Conservation (phyloP, 2,888 invertebrate species). For the Heliothis peltigera region DNA sequence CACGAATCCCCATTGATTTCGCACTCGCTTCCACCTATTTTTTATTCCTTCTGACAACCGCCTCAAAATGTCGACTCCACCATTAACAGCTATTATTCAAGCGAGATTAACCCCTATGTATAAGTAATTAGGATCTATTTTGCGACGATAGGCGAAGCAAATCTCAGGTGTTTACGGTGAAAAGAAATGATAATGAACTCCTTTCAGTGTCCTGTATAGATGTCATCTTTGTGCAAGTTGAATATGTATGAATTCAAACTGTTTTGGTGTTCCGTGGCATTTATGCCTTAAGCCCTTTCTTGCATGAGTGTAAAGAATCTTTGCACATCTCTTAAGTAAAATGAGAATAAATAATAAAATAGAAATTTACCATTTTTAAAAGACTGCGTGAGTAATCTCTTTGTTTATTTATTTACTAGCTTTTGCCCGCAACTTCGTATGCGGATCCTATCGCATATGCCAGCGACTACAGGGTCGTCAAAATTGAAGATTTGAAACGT, state of each 20-base stretch:
- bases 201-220: constrained; percentile 67
- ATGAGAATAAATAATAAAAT: too few relatives aligned
- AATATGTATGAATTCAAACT: constrained; percentile 69
- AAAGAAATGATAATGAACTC: constrained; percentile 78
- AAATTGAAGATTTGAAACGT: too few relatives aligned
- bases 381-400: too few relatives aligned
- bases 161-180: constrained; percentile 73
- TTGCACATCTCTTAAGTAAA: not conserved
- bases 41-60: constrained; percentile 57
- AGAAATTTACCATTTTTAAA: too few relatives aligned
- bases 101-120: constrained; percentile 29
- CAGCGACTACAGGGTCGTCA: too few relatives aligned
- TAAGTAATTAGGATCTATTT: not conserved
- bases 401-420: too few relatives aligned
- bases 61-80: constrained; percentile 51
- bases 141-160: constrained; percentile 15
- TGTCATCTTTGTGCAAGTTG: constrained; percentile 65
- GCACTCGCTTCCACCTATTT: constrained; percentile 55
- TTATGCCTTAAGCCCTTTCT: constrained; percentile 26
- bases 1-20: constrained; percentile 60
- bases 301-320: not conserved
- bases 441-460: too few relatives aligned
- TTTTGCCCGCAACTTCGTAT: too few relatives aligned
- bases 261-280: constrained; percentile 63
- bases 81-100: constrained; percentile 54